phyloP scores from a whole-genome alignment of 53 echinoderm and acorn worm genomes.

The Hippasteria phrygiana region DNA sequence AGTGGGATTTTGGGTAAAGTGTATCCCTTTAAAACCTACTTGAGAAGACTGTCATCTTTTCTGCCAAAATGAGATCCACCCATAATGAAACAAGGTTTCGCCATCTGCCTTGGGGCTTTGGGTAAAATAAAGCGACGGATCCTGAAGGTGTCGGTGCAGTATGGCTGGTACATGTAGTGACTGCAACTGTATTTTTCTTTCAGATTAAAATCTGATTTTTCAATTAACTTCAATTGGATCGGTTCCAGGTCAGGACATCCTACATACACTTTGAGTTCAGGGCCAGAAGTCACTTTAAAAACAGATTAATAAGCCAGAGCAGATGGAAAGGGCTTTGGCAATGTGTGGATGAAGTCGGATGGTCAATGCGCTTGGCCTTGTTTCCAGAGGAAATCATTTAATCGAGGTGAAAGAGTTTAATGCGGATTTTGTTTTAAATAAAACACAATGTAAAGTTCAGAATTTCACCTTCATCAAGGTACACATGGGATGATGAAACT shows the following conservation, averaged over 20 bases:
- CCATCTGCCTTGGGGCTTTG: not conserved
- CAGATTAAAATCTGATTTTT: not conserved
- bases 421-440: too few species aligned
- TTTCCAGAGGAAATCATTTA: too few species aligned
- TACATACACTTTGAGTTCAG: not conserved
- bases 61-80: not conserved
- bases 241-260: not conserved
- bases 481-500: too few species aligned
- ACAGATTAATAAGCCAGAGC: not conserved
- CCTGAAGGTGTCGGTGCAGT: not conserved
- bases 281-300: slow-evolving; percentile 11
- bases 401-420: too few species aligned
- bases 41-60: not conserved
- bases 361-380: too few species aligned
- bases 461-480: too few species aligned
- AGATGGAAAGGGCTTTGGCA: not conserved
- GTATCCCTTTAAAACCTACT: too few species aligned
- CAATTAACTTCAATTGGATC: not conserved
- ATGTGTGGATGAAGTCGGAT: not conserved
- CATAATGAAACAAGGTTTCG: not conserved
- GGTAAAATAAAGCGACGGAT: not conserved
- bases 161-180: too few species aligned
- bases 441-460: too few species aligned
- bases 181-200: too few species aligned
- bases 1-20: too few species aligned